Base-by-base conservation (phyloP, 2,888 invertebrate species). In the Catocala nupta region DNA sequence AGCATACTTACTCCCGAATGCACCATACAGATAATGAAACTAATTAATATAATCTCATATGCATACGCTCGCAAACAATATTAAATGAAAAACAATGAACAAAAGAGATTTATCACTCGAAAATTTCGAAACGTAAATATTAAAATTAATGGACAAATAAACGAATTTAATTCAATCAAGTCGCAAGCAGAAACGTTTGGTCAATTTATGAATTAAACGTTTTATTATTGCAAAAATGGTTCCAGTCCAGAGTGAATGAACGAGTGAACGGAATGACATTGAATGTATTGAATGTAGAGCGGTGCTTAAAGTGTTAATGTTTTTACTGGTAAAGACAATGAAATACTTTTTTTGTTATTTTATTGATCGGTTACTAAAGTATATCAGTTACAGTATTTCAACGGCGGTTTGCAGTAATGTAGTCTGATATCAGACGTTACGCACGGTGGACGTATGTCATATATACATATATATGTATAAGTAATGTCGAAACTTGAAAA, bases 151-250 rank as follows among this genome's bases (percentile, higher is more conserved):
- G 63, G 64, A 60, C 65, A 68, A 69, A 73, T 68, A 49, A 51
- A 65, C 55, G 54, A 50, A 60, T 67, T 65, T 55, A 52, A 66
- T 59, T 56, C 59, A 56, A 62, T 63, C 54, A 56, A 9, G 36
- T 10, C 42, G 48, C 51, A 64, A 65, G 59, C 42, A 55, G 51
- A 63, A 56, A 42, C 58, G 47, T 63, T 63, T 60, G 58, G 56
- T 64, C 65, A 64, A 67, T 72, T 70, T 63, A 59, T 60, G 49
- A 70, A 70, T 71, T 70, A 60, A 75, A 59, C 50, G 59, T 60
- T 69, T 55, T 56, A 64, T 65, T 70, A 34, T 47, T 16, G 50
- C 50, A 54, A 42, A 57, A 65, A 55, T 54, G 51, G 57, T 50
- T 71, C 48, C 63, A 56, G 50, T 60, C 54, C 59, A 54, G 59